Conservation (phyloP, 1,140 invertebrate species). For the Drosophila murphyi region DNA sequence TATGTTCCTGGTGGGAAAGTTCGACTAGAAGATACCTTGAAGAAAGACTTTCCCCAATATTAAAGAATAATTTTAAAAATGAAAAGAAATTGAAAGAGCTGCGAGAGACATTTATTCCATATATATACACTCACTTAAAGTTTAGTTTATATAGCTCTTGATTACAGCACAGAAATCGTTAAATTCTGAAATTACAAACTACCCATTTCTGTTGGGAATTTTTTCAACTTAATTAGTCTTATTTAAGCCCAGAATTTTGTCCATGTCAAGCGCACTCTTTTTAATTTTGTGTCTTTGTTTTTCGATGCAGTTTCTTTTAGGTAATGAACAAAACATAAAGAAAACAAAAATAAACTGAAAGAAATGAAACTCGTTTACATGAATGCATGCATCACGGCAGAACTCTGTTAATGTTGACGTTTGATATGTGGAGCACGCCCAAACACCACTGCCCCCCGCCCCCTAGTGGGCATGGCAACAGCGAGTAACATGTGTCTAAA, state of each 20-base stretch:
- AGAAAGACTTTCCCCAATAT: too few relatives aligned
- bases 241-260: neutral
- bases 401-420: constrained; percentile 43
- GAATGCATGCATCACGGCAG: constrained; percentile 27
- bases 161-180: neutral
- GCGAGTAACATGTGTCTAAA: constrained; percentile 74
- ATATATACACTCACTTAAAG: neutral
- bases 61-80: constrained; percentile 11
- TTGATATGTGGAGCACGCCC: constrained; percentile 62
- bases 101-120: neutral
- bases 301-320: constrained; percentile 36
- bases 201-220: too few relatives aligned
- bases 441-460: constrained; percentile 17
- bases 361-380: constrained; percentile 40
- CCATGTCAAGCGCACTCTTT: neutral
- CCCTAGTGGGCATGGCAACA: constrained; percentile 22
- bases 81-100: constrained; percentile 1
- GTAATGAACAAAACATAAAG: constrained; percentile 29
- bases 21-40: too few relatives aligned
- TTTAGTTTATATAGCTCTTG: too few relatives aligned
- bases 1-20: too few relatives aligned
- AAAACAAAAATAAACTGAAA: neutral
- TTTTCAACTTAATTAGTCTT: neutral
- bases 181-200: too few relatives aligned
- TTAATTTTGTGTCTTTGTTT: neutral